Base-by-base conservation (phyloP, 2,113 vertebrate genomes). In the Eclectus roratus region DNA sequence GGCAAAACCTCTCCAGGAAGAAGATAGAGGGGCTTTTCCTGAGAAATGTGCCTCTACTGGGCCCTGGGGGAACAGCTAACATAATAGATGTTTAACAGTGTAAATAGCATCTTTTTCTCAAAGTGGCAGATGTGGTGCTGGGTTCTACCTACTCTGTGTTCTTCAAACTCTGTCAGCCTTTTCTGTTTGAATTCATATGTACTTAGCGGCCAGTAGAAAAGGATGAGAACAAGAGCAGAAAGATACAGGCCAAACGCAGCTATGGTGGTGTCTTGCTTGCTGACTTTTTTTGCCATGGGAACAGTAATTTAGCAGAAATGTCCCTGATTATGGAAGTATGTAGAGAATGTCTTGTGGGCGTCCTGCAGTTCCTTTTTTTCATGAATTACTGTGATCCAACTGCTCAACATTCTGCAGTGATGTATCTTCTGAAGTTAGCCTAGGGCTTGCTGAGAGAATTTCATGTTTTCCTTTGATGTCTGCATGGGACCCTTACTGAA, bases 301-400 rank as follows among this genome's bases (percentile, higher is more conserved):
- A 37, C 80, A 91, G 70, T 58, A 96, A 90, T 95, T 93, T 80
- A 90, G 80, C 94, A 96, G 94, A 89, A 94, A 85, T 47, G 60
- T 65, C 70, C 77, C 86, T 55, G 95, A 94, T 97, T 92, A 93
- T 92, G 84, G 96, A 97, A 87, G 79, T 96, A 96, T 98, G 93
- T 91, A 60, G 95, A 85, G 92, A 98, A 98, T 98, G 97, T 97
- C 93, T 97, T 96, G 85, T 97, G 85, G 94, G 95, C 74, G 18
- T 94, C 96, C 96, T 95, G 81, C 96, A 93, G 27, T 73, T 93
- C 83, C 73, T 79, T 94, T 89, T 95, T 88, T 73, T 50, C 73
- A 11, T 85, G 70, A 86, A 86, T 61, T 91, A 61, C 78, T 96
- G 76, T 66, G 87, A 86, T 96, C 91, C 90, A 93, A 96, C 39